Conservation (phyloP, 2,797 vertebrate species). For the Micromesistius poutassou region DNA sequence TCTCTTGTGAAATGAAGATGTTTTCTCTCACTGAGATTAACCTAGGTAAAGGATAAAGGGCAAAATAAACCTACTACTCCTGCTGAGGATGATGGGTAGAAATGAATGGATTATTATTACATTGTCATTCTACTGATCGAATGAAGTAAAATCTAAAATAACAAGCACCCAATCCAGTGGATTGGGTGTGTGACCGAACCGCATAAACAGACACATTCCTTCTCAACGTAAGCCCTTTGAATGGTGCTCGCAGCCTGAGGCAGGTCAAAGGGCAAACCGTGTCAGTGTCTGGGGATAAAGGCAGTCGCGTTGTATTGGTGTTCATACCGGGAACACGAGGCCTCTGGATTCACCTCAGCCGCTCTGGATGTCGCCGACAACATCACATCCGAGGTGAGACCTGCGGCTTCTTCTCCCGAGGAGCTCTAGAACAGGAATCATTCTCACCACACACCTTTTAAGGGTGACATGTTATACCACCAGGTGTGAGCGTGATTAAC, state of each 20-base stretch:
- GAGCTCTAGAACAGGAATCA: conserved; percentile 26
- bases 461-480: no score
- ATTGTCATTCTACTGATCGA: no score
- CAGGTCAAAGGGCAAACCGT: conserved; percentile 28
- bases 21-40: no score
- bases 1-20: no score
- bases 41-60: no score
- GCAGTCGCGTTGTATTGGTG: conserved; percentile 52
- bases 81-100: no score
- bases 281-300: conserved; percentile 36
- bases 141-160: neutral
- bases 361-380: conserved; percentile 46
- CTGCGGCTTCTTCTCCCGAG: conserved; percentile 28
- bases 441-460: no score
- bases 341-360: conserved; percentile 35
- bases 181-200: neutral
- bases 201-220: conserved; percentile 1
- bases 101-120: no score
- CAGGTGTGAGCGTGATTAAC: no score
- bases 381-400: conserved; percentile 58
- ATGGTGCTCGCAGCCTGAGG: conserved; percentile 10
- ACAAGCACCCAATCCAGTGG: neutral
- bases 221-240: conserved; percentile 9
- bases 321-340: conserved; percentile 53
- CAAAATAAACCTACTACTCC: no score